Base-by-base conservation (phyloP, 1,140 invertebrate species). In the Bombus sibiricus region DNA sequence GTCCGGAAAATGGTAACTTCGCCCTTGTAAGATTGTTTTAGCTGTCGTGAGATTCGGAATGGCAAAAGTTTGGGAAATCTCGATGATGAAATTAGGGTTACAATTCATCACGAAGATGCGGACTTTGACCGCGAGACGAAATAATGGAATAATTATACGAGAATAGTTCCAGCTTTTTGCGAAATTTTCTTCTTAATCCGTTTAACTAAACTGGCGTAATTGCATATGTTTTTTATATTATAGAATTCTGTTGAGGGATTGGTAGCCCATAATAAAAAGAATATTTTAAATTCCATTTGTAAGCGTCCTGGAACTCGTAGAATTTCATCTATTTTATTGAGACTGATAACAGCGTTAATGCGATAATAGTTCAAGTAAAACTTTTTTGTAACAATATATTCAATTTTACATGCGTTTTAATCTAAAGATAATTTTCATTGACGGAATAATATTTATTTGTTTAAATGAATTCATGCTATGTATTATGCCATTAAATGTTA, bases 1-100 rank as follows among this genome's bases (percentile, higher is more conserved):
- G 18, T 2, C 47, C 1, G 47, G 88, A 79, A 81, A 81, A 75
- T 53, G 57, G 78, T 75, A 89, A 89, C 32, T 86, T 89, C 25
- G 47, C 47, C 22, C 39, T 77, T 59, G 72, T 28, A 28, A 41
- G 43, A 64, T 71, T 57, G 43, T 68, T 68, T 53, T 22, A 76
- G 41, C n/a, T 59, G 22, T 25, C 13, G 2, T 25, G 53, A 34
- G 41, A 37, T 22, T 72, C 13, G 28, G 22, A 5, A 47, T 22
- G 3, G 32, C 18, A 18, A 53, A 53, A 53, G 47, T 6, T 53
- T 22, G 47, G 47, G 47, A 53, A 53, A 53, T 53, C 47, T 53
- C 47, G 18, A 53, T 53, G 18, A 22, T 22, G 18, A 22, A 53
- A 53, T 53, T 53, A 53, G 37, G 53, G n/a, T 73, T 73, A 62